These are phyloP conservation scores for Plotosus lineatus DNA, from an alignment of 2,113 vertebrate species.

Conservation along the genomic window DNA sequence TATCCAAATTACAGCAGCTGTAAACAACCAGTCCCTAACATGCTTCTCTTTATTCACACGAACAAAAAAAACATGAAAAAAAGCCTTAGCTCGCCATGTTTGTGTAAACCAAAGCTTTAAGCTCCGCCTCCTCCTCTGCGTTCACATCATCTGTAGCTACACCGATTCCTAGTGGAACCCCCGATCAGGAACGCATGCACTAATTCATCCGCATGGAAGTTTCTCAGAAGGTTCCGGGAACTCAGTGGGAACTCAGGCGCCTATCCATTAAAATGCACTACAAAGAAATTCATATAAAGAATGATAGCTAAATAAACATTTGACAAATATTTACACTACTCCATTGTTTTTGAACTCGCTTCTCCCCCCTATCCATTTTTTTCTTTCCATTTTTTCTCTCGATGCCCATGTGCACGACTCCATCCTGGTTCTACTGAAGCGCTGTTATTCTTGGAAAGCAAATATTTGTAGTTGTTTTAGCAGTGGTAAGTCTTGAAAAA, in stretches of 20 bases:
- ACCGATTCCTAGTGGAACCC: neutral
- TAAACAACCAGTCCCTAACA: too few species aligned
- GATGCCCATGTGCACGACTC: neutral
- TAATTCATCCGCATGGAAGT: neutral
- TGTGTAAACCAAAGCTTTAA: neutral
- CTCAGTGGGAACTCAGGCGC: neutral
- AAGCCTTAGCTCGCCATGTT: too few species aligned
- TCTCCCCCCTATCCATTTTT: constrained; percentile 38
- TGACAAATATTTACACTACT: constrained; percentile 73
- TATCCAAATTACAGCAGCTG: too few species aligned
- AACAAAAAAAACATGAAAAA: too few species aligned
- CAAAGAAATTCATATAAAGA: constrained; percentile 35
- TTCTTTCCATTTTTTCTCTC: neutral
- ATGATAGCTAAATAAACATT: constrained; percentile 64
- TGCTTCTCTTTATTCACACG: too few species aligned
- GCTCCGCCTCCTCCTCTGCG: neutral
- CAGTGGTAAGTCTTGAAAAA: constrained; percentile 11
- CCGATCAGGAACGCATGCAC: neutral
- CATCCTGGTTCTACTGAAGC: constrained; percentile 9
- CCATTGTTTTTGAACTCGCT: constrained; percentile 67
- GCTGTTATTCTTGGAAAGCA: constrained; percentile 32
- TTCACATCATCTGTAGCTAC: neutral
- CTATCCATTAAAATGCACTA: neutral
- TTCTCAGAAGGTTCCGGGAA: constrained; percentile 1
- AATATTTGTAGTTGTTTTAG: constrained; percentile 34